Percentiles rank a stretch among this genome's conserved stretches.
phyloP scores from a whole-genome alignment of 2,888 invertebrate species.

The Diabrotica balteata region DNA sequence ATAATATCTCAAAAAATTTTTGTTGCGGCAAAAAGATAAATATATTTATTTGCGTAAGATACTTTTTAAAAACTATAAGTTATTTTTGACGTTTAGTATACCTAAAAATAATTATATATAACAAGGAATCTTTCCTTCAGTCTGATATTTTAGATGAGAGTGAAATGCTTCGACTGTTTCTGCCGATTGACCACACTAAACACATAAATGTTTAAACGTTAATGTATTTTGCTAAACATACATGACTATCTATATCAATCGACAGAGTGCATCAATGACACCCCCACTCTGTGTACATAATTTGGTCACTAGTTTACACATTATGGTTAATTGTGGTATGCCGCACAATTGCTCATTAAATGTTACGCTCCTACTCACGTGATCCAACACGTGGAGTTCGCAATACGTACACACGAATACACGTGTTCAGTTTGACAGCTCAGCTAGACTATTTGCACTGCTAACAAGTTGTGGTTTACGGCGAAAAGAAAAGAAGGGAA shows the following conservation, averaged over 20 bases:
- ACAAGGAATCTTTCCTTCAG: too few relatives aligned
- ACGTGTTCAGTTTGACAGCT: slow-evolving; percentile 33
- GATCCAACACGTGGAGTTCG: slow-evolving; percentile 54
- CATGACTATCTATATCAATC: slow-evolving; percentile 57
- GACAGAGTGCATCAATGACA: slow-evolving; percentile 58
- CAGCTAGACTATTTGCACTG: slow-evolving; percentile 15
- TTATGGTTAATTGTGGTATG: slow-evolving; percentile 62
- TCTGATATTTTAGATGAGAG: too few relatives aligned
- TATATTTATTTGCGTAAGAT: too few relatives aligned
- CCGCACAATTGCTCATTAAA: slow-evolving; percentile 61
- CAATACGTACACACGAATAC: slow-evolving; percentile 31
- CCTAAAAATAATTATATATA: too few relatives aligned
- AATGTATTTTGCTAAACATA: slow-evolving; percentile 57
- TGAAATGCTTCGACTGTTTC: too few relatives aligned
- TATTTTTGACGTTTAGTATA: too few relatives aligned
- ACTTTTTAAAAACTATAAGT: too few relatives aligned
- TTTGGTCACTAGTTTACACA: slow-evolving; percentile 63
- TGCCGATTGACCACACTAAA: slow-evolving; percentile 14
- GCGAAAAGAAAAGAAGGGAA: not conserved
- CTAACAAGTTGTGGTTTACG: slow-evolving; percentile 1
- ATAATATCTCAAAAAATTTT: too few relatives aligned
- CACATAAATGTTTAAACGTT: slow-evolving; percentile 45
- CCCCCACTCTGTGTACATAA: slow-evolving; percentile 58
- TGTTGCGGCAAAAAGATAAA: too few relatives aligned
- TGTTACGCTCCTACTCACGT: slow-evolving; percentile 58